Evolutionary conservation across 2,888 invertebrate species (phyloP).

Genomic region (Automeris io): DNA sequence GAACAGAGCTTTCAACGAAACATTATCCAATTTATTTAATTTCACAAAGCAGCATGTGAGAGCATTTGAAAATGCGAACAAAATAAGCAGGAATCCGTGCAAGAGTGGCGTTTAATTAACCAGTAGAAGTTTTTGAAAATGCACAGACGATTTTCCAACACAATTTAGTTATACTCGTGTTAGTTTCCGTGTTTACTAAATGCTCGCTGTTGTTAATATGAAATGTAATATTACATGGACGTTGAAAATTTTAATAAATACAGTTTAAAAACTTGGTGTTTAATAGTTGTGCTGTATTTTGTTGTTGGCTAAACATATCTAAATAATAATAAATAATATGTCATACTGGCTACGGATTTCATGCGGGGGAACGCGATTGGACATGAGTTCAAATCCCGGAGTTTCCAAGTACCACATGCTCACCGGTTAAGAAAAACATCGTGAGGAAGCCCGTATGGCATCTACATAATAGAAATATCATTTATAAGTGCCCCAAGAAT

Average conservation of each 20-base stretch:
- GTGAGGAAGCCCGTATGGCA: no score
- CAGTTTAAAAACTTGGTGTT: no score
- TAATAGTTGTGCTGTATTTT: no score
- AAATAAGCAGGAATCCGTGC: constrained; percentile 27
- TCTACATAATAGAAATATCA: no score
- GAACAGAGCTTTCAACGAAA: constrained; percentile 17
- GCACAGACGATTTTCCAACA: constrained; percentile 22
- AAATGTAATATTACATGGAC: constrained; percentile 14
- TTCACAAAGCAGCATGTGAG: constrained; percentile 24
- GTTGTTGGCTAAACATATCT: no score
- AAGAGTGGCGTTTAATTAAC: constrained; percentile 50
- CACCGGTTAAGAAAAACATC: no score
- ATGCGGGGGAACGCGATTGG: no score
- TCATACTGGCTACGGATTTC: no score
- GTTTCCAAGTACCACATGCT: no score
- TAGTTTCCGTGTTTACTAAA: constrained; percentile 16
- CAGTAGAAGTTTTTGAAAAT: constrained; percentile 34
- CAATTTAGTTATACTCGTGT: constrained; percentile 2
- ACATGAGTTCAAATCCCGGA: no score
- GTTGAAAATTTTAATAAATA: not conserved
- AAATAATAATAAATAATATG: no score
- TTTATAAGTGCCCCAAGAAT: no score
- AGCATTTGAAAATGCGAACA: constrained; percentile 22
- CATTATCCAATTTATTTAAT: constrained; percentile 50
- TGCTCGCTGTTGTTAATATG: constrained; percentile 13